phyloP scores from a whole-genome alignment of 2,113 vertebrate genomes.

The Podarcis cretensis region DNA sequence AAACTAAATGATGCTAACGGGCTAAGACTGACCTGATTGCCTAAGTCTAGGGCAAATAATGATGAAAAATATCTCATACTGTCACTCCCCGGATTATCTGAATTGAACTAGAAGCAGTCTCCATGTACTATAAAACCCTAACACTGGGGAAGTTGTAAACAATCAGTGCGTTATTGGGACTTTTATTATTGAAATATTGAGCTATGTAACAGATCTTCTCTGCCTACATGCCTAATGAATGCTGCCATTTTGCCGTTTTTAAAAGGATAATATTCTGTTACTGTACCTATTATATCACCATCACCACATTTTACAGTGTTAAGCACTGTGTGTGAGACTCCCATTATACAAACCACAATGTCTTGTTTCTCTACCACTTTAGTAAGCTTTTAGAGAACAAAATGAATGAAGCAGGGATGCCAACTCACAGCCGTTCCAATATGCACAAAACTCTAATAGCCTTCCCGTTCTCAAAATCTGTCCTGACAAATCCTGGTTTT shows the following conservation, averaged over 20 bases:
- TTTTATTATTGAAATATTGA: constrained; percentile 1
- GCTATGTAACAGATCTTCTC: neutral
- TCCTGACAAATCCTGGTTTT: neutral
- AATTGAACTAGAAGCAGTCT: constrained; percentile 36
- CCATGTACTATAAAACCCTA: constrained; percentile 30
- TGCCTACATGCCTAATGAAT: constrained; percentile 32
- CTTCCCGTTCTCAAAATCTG: constrained; percentile 34
- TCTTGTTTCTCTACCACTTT: neutral
- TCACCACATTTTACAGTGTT: constrained; percentile 13
- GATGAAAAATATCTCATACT: constrained; percentile 31
- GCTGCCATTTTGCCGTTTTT: neutral
- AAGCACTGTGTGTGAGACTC: constrained; percentile 2
- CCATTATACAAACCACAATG: neutral
- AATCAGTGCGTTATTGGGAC: constrained; percentile 34
- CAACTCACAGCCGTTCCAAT: constrained; percentile 9
- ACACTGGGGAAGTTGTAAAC: constrained; percentile 41
- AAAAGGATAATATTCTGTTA: constrained; percentile 17
- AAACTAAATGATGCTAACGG: constrained; percentile 1
- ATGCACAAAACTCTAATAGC: neutral
- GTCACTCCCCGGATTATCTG: neutral
- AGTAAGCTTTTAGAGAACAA: neutral
- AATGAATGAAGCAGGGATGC: neutral
- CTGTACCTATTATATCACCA: neutral
- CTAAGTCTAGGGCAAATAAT: constrained; percentile 15
- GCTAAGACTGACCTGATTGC: constrained; percentile 27